phyloP scores from a whole-genome alignment of 1,140 invertebrate species.

The Oncopeltus fasciatus region DNA sequence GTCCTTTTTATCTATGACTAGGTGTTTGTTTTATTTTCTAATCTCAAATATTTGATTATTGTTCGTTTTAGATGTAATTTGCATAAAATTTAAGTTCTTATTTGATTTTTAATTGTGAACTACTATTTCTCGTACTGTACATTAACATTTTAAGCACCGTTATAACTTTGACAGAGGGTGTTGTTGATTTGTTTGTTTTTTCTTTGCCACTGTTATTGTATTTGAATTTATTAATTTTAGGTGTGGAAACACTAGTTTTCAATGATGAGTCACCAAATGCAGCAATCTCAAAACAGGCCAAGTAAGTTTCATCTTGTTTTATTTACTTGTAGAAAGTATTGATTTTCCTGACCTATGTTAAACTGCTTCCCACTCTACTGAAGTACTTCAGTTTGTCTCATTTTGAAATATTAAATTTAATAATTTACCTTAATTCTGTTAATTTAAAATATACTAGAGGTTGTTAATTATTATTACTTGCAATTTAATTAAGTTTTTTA shows the following conservation, averaged over 20 bases:
- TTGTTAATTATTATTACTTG: background rate
- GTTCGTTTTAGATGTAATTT: background rate
- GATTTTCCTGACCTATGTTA: background rate
- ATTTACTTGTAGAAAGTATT: background rate
- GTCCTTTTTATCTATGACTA: background rate
- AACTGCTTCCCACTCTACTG: too few species aligned
- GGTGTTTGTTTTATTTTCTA: background rate
- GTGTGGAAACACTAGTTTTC: background rate
- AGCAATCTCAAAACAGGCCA: constrained; percentile 11
- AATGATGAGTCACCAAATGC: constrained; percentile 15
- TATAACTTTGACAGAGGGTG: too few species aligned
- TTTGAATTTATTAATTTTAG: background rate
- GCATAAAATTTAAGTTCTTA: background rate
- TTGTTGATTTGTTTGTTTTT: too few species aligned
- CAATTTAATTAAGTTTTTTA: background rate
- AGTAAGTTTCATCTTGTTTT: background rate
- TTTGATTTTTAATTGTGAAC: background rate
- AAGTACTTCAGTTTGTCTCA: too few species aligned
- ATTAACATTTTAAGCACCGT: too few species aligned
- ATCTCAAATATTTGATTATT: background rate
- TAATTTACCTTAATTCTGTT: background rate
- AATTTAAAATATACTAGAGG: background rate
- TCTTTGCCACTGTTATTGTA: background rate
- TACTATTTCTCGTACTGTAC: too few species aligned
- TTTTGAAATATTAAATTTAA: background rate